phyloP scores from a whole-genome alignment of 2,113 vertebrate species.

The Platysternon megacephalum region DNA sequence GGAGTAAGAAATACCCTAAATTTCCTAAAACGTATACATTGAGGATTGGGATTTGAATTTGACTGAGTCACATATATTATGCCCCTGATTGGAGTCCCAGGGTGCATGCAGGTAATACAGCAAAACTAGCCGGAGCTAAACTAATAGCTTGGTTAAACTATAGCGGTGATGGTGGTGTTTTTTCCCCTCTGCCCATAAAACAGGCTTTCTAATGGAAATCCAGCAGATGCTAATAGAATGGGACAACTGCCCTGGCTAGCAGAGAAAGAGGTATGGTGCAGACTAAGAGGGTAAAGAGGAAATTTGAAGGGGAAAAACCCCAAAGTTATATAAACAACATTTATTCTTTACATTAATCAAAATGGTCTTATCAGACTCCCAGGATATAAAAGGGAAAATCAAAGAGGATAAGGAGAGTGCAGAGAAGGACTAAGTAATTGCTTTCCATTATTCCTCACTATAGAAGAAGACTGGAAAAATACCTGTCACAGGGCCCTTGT shows the following conservation, averaged over 20 bases:
- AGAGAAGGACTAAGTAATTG: neutral
- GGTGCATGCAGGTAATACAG: neutral
- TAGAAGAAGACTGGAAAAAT: neutral
- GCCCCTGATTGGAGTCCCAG: neutral
- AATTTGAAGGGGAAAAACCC: neutral
- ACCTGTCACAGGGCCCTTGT: neutral
- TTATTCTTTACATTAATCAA: neutral
- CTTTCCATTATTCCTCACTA: neutral
- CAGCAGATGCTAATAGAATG: neutral
- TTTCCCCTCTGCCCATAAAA: neutral
- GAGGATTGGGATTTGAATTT: neutral
- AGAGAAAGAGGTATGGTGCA: neutral
- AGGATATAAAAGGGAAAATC: neutral
- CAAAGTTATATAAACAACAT: neutral
- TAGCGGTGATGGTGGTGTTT: neutral
- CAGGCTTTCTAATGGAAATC: neutral
- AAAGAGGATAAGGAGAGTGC: neutral
- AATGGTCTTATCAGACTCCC: neutral
- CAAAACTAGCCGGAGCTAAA: neutral
- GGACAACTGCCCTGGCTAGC: neutral
- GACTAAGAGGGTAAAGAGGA: conserved; percentile 1
- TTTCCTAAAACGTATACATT: neutral
- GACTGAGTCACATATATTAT: neutral
- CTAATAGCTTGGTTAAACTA: no score
- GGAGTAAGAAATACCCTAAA: neutral